phyloP scores from a whole-genome alignment of 2,797 vertebrate genomes.

The Chaetodon trifasciatus region DNA sequence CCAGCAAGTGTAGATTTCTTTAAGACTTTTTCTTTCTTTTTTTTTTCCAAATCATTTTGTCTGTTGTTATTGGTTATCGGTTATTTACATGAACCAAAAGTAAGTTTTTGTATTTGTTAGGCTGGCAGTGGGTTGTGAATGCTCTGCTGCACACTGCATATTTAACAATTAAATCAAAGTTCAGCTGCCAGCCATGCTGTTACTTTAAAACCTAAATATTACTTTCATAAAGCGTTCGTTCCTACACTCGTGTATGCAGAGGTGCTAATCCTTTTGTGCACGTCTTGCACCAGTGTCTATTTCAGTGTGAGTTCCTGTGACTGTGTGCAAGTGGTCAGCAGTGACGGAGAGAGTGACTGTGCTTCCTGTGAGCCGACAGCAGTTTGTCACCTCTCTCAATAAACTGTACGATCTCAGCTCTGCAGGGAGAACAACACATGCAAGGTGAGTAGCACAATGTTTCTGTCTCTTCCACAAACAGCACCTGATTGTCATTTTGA shows the following conservation, averaged over 20 bases:
- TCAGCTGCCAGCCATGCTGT: no score
- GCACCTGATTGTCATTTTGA: conserved; percentile 2
- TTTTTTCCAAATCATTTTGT: no score
- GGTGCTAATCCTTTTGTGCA: background rate
- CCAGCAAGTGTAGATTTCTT: no score
- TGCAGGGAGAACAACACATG: conserved; percentile 4
- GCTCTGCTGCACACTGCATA: no score
- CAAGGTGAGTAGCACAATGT: conserved; percentile 21
- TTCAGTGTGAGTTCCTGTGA: background rate
- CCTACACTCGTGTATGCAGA: background rate
- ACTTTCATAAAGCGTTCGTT: background rate
- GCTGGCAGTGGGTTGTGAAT: background rate
- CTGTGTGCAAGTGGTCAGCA: conserved; percentile 21
- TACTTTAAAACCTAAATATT: no score
- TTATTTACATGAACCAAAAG: background rate
- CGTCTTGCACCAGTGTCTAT: conserved; percentile 9
- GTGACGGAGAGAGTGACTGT: background rate
- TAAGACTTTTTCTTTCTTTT: no score
- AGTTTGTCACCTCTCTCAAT: conserved; percentile 13
- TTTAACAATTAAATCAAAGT: no score
- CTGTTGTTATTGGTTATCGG: no score
- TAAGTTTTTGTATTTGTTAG: background rate
- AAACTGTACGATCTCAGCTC: background rate
- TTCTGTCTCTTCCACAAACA: background rate
- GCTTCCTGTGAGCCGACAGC: conserved; percentile 34